phyloP scores from a whole-genome alignment of 2,113 vertebrate genomes.

The Neolamprologus fasciatus region DNA sequence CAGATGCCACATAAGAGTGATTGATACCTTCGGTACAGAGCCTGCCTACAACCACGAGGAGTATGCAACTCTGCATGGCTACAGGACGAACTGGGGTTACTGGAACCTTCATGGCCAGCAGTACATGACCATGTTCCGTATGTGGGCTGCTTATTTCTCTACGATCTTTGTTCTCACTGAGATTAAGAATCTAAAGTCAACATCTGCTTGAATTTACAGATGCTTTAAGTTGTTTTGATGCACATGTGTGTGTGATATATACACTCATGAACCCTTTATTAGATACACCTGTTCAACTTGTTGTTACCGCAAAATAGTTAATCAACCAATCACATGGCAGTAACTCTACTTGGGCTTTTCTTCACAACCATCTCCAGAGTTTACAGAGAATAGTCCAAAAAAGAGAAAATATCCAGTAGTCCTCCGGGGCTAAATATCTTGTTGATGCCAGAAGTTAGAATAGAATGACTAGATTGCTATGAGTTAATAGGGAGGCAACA shows the following conservation, averaged over 20 bases:
- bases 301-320: neutral
- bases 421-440: neutral
- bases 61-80: constrained; percentile 88
- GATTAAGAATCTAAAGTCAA: neutral
- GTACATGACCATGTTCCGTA: constrained; percentile 99
- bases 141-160: constrained; percentile 43
- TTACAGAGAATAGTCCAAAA: neutral
- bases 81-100: constrained; percentile 97
- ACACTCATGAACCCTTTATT: neutral
- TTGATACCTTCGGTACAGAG: constrained; percentile 95
- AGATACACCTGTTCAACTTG: neutral
- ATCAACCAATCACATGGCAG: neutral
- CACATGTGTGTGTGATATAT: neutral
- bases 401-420: neutral
- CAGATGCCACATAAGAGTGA: constrained; percentile 93
- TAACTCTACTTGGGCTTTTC: neutral
- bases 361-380: neutral
- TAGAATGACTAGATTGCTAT: neutral
- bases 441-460: neutral
- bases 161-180: neutral
- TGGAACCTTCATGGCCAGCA: constrained; percentile 93
- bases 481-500: neutral
- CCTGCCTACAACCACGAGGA: constrained; percentile 95
- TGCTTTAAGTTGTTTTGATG: neutral
- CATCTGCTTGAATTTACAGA: neutral